Evolutionary conservation across 2,113 vertebrate genomes (phyloP), one percentile per base, ranked within the genome.

Genomic region (Pseudois nayaur): DNA sequence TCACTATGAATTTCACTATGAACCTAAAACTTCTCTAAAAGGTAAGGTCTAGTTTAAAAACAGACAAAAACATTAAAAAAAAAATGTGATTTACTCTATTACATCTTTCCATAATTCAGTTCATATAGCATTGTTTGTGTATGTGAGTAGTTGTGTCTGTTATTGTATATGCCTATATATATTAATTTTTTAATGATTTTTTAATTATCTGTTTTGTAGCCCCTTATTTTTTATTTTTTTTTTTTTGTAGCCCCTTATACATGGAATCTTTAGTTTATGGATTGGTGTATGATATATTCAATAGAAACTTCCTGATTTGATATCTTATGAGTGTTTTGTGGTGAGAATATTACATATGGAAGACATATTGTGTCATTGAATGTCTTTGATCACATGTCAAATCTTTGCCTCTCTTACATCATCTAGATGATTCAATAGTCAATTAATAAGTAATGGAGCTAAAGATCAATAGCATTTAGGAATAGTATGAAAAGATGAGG

Each of bases 141-240:
- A 57, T 55, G 67, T 43, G 16, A 21, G 31, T 45, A 16, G 4
- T 43, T 60, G 27, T 87, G 2, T 76, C 36, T 50, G 5, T 45
- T 5, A 40, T 27, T n/a, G 11, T 17, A 0, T 33, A 40, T 59
- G 3, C 14, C 1, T 9, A 3, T 67, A 31, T 45, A 17, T 31
- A n/a, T 25, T 25, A 89, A n/a, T 0, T 27, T 81, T 59, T 74
- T 13, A 8, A 33, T 86, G 6, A 4, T 16, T 33, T 64, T 64
- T 64, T 31, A 79, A 79, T 59, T 2, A 40, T 60, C 27, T 93
- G 3, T 50, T 86, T 86, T 88, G 0, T 27, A 64, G 19, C 43
- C 15, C 8, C 0, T 1, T 59, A 8, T 89, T n/a, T n/a, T n/a
- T n/a, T n/a, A n/a, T n/a, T n/a, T n/a, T n/a, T n/a, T n/a, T n/a